phyloP scores from a whole-genome alignment of 2,797 vertebrate genomes.

The Cossypha heuglini region DNA sequence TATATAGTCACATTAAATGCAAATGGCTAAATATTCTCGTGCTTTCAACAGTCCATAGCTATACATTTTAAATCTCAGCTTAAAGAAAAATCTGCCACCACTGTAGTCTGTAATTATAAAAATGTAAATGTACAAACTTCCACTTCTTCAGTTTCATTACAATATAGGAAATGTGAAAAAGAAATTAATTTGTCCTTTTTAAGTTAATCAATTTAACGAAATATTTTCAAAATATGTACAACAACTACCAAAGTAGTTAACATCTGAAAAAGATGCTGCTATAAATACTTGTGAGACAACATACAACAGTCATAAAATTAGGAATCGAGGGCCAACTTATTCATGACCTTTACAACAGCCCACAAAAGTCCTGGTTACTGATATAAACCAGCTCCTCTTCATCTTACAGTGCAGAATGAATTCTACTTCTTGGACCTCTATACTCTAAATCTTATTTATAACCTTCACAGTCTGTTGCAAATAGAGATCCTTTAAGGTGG shows the following conservation, averaged over 20 bases:
- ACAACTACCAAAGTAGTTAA: conserved; percentile 5
- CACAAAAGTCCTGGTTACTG: not conserved
- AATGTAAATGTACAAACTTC: conserved; percentile 13
- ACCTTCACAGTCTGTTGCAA: not conserved
- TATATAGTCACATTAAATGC: conserved; percentile 22
- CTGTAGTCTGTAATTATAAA: conserved; percentile 6
- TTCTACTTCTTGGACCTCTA: not conserved
- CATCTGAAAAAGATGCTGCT: conserved; percentile 6
- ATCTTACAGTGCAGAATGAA: not conserved
- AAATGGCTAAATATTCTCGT: conserved; percentile 12
- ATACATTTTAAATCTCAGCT: conserved; percentile 10
- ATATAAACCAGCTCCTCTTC: not conserved
- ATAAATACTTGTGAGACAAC: conserved; percentile 1
- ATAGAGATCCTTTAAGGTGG: not conserved
- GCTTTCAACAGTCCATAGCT: conserved; percentile 3
- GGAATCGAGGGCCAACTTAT: not conserved
- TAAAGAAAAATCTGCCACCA: not conserved
- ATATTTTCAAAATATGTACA: conserved; percentile 43
- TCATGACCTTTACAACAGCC: not conserved
- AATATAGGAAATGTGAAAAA: conserved; percentile 13
- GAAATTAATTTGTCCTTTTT: not conserved
- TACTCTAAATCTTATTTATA: not conserved
- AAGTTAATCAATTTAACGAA: conserved; percentile 38
- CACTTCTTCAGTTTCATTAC: not conserved
- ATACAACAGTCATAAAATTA: not conserved